phyloP scores from a whole-genome alignment of 2,797 vertebrate genomes.

The Cetoscarus ocellatus region DNA sequence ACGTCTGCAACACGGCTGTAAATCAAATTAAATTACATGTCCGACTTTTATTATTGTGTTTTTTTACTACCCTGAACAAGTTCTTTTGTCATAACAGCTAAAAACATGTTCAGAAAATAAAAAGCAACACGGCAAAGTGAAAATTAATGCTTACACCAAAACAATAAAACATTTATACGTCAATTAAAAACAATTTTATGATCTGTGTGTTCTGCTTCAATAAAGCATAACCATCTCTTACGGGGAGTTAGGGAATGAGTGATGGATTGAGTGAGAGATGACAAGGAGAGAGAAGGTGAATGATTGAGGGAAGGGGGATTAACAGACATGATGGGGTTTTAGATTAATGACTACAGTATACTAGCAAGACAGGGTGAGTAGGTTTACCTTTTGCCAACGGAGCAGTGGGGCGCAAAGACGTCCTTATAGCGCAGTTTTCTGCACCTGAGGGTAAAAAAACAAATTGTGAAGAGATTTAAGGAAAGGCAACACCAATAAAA shows the following conservation, averaged over 20 bases:
- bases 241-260: constrained; percentile 38
- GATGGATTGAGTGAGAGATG: constrained; percentile 53
- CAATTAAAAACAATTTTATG: constrained; percentile 33
- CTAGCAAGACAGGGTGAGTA: constrained; percentile 31
- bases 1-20: constrained; percentile 58
- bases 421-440: constrained; percentile 60
- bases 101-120: constrained; percentile 47
- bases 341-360: constrained; percentile 64
- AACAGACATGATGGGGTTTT: constrained; percentile 52
- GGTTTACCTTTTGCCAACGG: constrained; percentile 78
- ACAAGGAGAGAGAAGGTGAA: constrained; percentile 31
- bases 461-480: constrained; percentile 9
- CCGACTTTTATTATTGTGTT: constrained; percentile 62
- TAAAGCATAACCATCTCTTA: constrained; percentile 37
- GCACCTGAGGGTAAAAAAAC: constrained; percentile 68
- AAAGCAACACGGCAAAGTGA: constrained; percentile 25
- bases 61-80: constrained; percentile 60
- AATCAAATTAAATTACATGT: constrained; percentile 74
- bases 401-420: constrained; percentile 50
- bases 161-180: constrained; percentile 29
- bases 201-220: constrained; percentile 30
- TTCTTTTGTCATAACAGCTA: constrained; percentile 45
- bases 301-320: constrained; percentile 52
- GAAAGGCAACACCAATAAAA: constrained; percentile 15
- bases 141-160: constrained; percentile 15